Percentiles rank a stretch among this genome's conserved stretches.
phyloP scores from a whole-genome alignment of 2,888 invertebrate genomes.

The Pasiphila rectangulata region DNA sequence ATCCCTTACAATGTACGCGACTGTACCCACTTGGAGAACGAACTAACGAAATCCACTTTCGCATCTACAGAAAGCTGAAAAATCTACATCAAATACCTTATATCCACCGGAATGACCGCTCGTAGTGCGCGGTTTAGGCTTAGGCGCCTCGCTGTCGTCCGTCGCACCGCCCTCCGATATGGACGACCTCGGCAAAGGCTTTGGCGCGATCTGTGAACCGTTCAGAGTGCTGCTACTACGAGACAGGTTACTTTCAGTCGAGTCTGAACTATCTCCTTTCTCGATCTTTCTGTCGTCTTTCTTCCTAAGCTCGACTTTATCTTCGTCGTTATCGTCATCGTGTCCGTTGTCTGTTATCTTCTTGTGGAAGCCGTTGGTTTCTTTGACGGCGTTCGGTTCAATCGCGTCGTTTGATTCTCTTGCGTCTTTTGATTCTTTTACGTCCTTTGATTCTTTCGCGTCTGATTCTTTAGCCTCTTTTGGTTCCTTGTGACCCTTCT shows the following conservation, averaged over 20 bases:
- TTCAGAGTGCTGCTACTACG: conserved; percentile 70
- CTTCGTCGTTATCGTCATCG: conserved; percentile 17
- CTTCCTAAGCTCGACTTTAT: conserved; percentile 42
- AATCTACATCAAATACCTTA: conserved; percentile 83
- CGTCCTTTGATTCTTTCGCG: neutral
- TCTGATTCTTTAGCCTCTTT: conserved; percentile 45
- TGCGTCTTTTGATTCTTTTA: neutral
- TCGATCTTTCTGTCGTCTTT: conserved; percentile 41
- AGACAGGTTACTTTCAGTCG: conserved; percentile 55
- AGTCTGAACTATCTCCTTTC: conserved; percentile 61
- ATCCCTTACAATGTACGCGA: too few species aligned
- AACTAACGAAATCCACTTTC: too few species aligned
- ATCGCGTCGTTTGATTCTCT: too few species aligned
- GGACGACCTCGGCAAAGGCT: conserved; percentile 90
- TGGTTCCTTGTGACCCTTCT: conserved; percentile 83
- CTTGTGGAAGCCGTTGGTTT: conserved; percentile 67
- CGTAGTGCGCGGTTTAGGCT: conserved; percentile 87
- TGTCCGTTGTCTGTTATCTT: conserved; percentile 45
- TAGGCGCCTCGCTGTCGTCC: conserved; percentile 73
- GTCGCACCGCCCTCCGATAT: conserved; percentile 84
- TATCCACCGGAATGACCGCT: conserved; percentile 85
- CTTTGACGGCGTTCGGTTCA: too few species aligned
- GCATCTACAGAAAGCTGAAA: too few species aligned
- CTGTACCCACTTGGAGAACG: too few species aligned
- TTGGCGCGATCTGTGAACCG: conserved; percentile 81